A percentile compares a stretch with the other conserved stretches of the same genome.
These are phyloP conservation scores for Oncorhynchus gorbuscha DNA, from an alignment of 2,113 vertebrate species.

Conservation along the genomic window DNA sequence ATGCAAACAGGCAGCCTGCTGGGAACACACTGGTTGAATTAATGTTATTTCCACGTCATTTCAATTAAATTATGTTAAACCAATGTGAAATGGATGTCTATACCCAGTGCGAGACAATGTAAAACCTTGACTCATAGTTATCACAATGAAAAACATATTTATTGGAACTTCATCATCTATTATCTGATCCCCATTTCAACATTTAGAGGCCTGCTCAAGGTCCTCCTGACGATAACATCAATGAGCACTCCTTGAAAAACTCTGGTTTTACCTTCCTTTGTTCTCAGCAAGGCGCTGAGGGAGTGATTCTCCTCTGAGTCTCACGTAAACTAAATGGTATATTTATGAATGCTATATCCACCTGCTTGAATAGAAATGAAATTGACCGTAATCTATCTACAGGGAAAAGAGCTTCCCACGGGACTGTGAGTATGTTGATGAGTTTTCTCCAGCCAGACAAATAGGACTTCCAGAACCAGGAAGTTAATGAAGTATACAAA, in stretches of 20 bases:
- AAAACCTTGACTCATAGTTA: too few relatives aligned
- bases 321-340: constrained; percentile 50
- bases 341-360: constrained; percentile 62
- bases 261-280: constrained; percentile 7
- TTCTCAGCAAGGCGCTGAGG: constrained; percentile 11
- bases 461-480: constrained; percentile 6
- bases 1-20: too few relatives aligned
- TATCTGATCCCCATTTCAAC: too few relatives aligned
- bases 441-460: neutral
- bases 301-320: constrained; percentile 26
- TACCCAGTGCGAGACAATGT: too few relatives aligned
- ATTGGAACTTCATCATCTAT: too few relatives aligned
- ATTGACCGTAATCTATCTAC: constrained; percentile 30
- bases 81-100: too few relatives aligned
- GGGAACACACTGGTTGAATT: too few relatives aligned
- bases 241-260: constrained; percentile 20
- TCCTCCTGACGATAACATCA: constrained; percentile 20
- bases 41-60: too few relatives aligned
- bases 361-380: constrained; percentile 45
- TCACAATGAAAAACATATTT: too few relatives aligned
- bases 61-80: too few relatives aligned
- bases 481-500: constrained; percentile 9
- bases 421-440: neutral
- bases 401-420: neutral
- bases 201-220: too few relatives aligned